These are phyloP conservation scores for Plusia festucae DNA, from an alignment of 2,888 invertebrate genomes.

Conservation along the genomic window DNA sequence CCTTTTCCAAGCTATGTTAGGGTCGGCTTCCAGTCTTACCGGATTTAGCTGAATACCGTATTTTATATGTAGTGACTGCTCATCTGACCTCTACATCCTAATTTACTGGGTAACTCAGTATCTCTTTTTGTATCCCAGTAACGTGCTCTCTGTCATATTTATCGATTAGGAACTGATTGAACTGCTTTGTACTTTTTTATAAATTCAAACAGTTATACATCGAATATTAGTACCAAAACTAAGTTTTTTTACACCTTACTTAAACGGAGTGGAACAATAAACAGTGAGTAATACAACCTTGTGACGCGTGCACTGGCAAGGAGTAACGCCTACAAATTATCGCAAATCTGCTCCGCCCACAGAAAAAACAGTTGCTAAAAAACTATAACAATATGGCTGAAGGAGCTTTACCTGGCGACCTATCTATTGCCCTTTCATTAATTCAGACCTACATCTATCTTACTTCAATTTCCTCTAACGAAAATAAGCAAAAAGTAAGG, in stretches of 20 bases:
- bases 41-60: too few relatives aligned
- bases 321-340: constrained; percentile 83
- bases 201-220: constrained; percentile 19
- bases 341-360: constrained; percentile 84
- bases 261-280: constrained; percentile 57
- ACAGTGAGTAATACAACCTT: constrained; percentile 81
- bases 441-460: neutral
- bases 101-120: too few relatives aligned
- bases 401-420: constrained; percentile 34
- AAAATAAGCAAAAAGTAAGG: neutral
- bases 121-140: too few relatives aligned
- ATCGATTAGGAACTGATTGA: too few relatives aligned
- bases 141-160: too few relatives aligned
- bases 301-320: constrained; percentile 67
- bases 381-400: constrained; percentile 69
- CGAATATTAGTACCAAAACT: constrained; percentile 21
- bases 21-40: too few relatives aligned
- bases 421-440: constrained; percentile 21
- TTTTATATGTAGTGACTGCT: too few relatives aligned
- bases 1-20: too few relatives aligned
- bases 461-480: neutral
- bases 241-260: constrained; percentile 49
- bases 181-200: too few relatives aligned
- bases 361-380: constrained; percentile 69
- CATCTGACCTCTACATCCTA: too few relatives aligned